Evolutionary conservation across 2,888 invertebrate species (phyloP).

Genomic region (Micoletzkya japonica): DNA sequence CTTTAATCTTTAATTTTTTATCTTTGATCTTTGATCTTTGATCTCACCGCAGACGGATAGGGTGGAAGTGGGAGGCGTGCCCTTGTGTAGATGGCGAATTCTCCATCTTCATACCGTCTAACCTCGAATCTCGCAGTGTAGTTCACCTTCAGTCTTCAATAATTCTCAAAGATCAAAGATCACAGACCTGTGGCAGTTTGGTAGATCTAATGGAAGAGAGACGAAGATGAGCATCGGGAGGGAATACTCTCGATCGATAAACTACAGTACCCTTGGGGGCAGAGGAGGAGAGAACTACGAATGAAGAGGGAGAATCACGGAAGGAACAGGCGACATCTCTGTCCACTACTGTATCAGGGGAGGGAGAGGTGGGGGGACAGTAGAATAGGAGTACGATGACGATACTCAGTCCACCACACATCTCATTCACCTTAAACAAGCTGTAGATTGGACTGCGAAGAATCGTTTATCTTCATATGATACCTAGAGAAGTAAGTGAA

Average conservation of each 20-base stretch:
- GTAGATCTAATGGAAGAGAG: constrained; percentile 20
- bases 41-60: constrained; percentile 12
- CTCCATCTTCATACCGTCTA: not conserved
- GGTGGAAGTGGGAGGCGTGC: constrained; percentile 16
- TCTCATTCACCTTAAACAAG: too few relatives aligned
- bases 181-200: constrained; percentile 21
- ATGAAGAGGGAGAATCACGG: not conserved
- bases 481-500: too few relatives aligned
- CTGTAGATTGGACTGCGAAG: too few relatives aligned
- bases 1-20: too few relatives aligned
- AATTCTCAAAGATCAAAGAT: too few relatives aligned
- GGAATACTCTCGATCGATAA: constrained; percentile 3
- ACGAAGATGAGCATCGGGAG: constrained; percentile 2
- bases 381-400: too few relatives aligned
- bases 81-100: constrained; percentile 4
- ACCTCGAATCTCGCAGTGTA: constrained; percentile 20
- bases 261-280: constrained; percentile 9
- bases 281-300: constrained; percentile 1
- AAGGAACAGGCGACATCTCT: constrained; percentile 20
- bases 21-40: too few relatives aligned
- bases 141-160: too few relatives aligned
- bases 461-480: too few relatives aligned
- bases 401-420: too few relatives aligned
- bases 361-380: not conserved
- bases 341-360: constrained; percentile 11